phyloP scores from a whole-genome alignment of 2,113 vertebrate species.

The Ailuropoda melanoleuca region DNA sequence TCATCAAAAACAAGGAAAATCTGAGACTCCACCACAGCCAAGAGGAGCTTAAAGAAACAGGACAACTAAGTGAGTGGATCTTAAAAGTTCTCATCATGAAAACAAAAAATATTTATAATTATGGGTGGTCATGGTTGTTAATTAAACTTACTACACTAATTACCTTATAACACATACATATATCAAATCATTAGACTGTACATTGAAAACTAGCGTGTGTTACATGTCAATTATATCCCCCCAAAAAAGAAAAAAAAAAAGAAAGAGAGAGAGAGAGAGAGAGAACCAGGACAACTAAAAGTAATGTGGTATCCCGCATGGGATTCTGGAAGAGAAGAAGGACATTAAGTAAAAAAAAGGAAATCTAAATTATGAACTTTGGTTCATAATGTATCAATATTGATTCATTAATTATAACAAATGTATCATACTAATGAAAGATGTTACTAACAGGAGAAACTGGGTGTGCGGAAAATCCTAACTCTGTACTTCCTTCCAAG shows the following conservation, averaged over 20 bases:
- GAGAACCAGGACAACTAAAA: background rate
- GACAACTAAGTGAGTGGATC: background rate
- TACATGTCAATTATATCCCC: background rate
- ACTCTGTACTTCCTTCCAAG: background rate
- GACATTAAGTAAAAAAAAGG: background rate
- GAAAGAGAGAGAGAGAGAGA: too few species aligned
- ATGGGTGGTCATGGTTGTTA: background rate
- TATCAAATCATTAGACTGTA: background rate
- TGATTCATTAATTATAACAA: background rate
- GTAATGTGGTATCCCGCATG: background rate
- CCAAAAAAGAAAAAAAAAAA: background rate
- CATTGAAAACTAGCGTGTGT: background rate
- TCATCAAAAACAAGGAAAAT: background rate
- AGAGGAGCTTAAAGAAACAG: background rate
- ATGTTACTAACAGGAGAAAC: background rate
- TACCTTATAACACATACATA: background rate
- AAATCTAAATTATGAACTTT: background rate
- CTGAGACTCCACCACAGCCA: background rate
- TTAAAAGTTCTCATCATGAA: background rate
- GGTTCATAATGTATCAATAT: background rate
- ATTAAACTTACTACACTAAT: background rate
- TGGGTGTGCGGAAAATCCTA: background rate
- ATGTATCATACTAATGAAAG: background rate
- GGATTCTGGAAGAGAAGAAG: background rate
- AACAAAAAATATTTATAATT: background rate